phyloP scores from a whole-genome alignment of 1,140 invertebrate genomes.

The Maniola jurtina region DNA sequence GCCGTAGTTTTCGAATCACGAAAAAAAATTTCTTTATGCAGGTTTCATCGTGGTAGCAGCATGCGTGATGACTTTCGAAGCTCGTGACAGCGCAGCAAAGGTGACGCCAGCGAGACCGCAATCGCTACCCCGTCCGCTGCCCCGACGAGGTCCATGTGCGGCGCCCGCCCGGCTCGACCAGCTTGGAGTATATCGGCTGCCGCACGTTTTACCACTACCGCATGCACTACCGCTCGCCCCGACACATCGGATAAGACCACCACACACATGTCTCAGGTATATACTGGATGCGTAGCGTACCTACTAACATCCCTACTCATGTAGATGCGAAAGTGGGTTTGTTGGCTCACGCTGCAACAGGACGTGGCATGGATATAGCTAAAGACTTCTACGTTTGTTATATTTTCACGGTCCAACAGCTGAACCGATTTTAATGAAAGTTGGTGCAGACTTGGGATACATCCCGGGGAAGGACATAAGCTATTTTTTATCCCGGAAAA shows the following conservation, averaged over 20 bases:
- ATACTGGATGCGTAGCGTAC: no score
- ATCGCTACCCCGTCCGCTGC: constrained; percentile 78
- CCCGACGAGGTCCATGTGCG: constrained; percentile 63
- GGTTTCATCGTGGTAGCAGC: constrained; percentile 95
- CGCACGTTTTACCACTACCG: constrained; percentile 77
- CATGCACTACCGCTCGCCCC: constrained; percentile 70
- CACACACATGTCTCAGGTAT: constrained; percentile 81
- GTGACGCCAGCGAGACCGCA: constrained; percentile 89
- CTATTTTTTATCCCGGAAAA: no score
- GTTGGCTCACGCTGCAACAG: no score
- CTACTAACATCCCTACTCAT: no score
- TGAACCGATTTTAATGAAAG: no score
- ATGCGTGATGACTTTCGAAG: constrained; percentile 97
- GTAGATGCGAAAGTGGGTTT: no score
- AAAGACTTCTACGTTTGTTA: no score
- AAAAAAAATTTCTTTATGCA: constrained; percentile 56
- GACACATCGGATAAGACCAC: constrained; percentile 59
- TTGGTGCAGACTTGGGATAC: no score
- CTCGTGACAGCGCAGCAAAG: constrained; percentile 91
- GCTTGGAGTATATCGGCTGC: constrained; percentile 81
- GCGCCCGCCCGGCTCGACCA: constrained; percentile 74
- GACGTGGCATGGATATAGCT: no score
- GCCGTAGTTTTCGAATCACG: no score
- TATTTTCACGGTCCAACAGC: no score
- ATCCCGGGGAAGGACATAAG: no score